Conservation (phyloP, 1,140 invertebrate genomes). For the Lamellibrachia luymesi region DNA sequence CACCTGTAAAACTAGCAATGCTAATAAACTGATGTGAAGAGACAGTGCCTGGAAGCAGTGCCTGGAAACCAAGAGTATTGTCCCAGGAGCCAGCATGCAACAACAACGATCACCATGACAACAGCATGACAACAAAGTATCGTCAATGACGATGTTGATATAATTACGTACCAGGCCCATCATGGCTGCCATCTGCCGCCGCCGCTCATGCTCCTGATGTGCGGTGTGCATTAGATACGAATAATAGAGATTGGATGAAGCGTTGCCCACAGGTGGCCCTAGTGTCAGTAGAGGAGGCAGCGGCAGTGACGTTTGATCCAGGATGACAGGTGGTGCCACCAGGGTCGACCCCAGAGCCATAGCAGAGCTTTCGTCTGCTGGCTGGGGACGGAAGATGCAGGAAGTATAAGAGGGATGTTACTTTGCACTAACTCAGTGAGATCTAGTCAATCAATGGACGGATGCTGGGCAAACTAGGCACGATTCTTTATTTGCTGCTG, state of each 20-base stretch:
- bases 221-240: conserved; percentile 30
- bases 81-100: background rate
- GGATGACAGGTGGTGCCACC: background rate
- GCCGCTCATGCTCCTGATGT: conserved; percentile 75
- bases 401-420: background rate
- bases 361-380: background rate
- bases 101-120: background rate
- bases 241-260: conserved; percentile 23
- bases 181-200: conserved; percentile 80
- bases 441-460: background rate
- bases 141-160: background rate
- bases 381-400: background rate
- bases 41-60: background rate
- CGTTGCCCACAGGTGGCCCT: background rate
- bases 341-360: background rate
- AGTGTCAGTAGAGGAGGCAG: background rate
- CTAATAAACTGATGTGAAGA: background rate
- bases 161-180: conserved; percentile 74
- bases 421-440: background rate
- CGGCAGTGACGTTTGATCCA: background rate
- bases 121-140: background rate
- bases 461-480: background rate
- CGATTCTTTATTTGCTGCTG: background rate
- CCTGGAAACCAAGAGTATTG: conserved; percentile 4
- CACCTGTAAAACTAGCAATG: background rate